Conservation (phyloP, 1,140 invertebrate genomes). For the Heliconius himera region DNA sequence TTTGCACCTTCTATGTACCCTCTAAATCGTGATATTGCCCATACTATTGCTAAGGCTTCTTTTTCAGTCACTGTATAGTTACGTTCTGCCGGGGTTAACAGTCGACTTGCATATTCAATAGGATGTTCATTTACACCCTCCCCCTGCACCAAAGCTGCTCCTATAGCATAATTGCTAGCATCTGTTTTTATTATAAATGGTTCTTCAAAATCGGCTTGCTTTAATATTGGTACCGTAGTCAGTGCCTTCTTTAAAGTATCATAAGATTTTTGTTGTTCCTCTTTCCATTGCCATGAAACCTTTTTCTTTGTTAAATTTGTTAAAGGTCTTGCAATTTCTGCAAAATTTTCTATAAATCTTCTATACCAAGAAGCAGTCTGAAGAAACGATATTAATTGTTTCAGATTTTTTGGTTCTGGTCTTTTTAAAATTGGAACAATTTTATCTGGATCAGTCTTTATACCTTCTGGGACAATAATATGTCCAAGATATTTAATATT, state of each 20-base stretch:
- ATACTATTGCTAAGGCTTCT: slow-evolving; percentile 77
- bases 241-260: slow-evolving; percentile 14
- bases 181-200: slow-evolving; percentile 54
- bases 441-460: slow-evolving; percentile 45
- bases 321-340: slow-evolving; percentile 40
- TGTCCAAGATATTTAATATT: slow-evolving; percentile 68
- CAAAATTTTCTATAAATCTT: slow-evolving; percentile 49
- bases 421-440: too few relatives aligned
- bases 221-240: slow-evolving; percentile 31
- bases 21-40: slow-evolving; percentile 68
- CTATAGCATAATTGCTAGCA: slow-evolving; percentile 54
- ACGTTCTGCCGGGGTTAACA: slow-evolving; percentile 64
- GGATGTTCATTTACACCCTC: slow-evolving; percentile 57
- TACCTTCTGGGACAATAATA: slow-evolving; percentile 55
- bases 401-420: slow-evolving; percentile 52
- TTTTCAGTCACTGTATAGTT: slow-evolving; percentile 74
- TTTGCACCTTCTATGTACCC: slow-evolving; percentile 55
- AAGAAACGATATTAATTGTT: slow-evolving; percentile 50
- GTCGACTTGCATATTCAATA: slow-evolving; percentile 70
- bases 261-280: slow-evolving; percentile 18
- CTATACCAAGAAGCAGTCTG: slow-evolving; percentile 66
- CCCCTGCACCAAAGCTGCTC: slow-evolving; percentile 59
- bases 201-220: slow-evolving; percentile 44
- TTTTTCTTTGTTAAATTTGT: slow-evolving; percentile 40
- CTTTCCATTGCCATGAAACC: slow-evolving; percentile 24